Base-by-base conservation (phyloP, 2,113 vertebrate species). In the Amphiprion percula region DNA sequence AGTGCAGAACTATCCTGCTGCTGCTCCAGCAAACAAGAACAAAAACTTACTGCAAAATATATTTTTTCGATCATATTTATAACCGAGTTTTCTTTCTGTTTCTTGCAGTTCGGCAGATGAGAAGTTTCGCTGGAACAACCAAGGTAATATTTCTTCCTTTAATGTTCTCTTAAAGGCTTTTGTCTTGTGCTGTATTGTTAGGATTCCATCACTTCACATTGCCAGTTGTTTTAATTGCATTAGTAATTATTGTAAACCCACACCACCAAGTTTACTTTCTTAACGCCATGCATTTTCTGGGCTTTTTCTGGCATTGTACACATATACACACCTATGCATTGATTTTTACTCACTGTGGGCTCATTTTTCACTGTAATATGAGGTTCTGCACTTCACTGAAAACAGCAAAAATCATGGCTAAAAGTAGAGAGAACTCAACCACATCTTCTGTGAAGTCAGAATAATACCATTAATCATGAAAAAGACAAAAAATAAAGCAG, bases 111-210 rank as follows among this genome's bases (percentile, higher is more conserved):
- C 98, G 82, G 95, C 97, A 69, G 98, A 99, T 91, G 98, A 99
- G 83, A 98, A 98, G 88, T 99, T 99, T 90, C 97, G 97, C 82
- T 99, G 98, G 98, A 98, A 99, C 91, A 96, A 97, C 80, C 98
- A 99, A 98, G 98, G 98, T 99, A 96, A 82, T 67, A 30, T 74
- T 59, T 55, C 24, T 19, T 30, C 30, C 15, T 58, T n/a, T 68
- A 80, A 68, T 24, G 2, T 10, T 77, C 30, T 68, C 17, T 2
- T 37, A 61, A 56, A 30, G n/a, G 41, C 63, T 62, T 46, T 15
- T 49, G 33, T 68, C 41, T 68, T 14, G 14, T 44, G 6, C 21
- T 28, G 71, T 59, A 55, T 74, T 82, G 60, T 83, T 69, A 82
- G 61, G 47, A 50, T 68, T 82, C 41, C 5, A 21, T 44, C 15